Conservation (phyloP, 2,113 vertebrate species). For the Microcebus griseorufus region DNA sequence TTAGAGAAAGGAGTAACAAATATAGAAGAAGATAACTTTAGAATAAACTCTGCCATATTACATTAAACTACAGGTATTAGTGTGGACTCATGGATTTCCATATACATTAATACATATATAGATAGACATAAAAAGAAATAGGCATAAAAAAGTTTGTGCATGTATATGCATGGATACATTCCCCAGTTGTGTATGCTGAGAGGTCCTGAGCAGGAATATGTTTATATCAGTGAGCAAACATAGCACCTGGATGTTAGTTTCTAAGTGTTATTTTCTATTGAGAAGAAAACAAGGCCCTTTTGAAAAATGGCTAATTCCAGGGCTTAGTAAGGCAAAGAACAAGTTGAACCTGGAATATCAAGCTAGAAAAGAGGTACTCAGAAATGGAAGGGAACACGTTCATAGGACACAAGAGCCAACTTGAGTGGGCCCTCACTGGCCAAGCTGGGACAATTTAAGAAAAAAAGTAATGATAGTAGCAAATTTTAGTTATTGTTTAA, state of each 20-base stretch:
- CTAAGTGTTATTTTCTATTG: neutral
- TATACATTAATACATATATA: neutral
- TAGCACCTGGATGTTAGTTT: neutral
- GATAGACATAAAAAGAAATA: neutral
- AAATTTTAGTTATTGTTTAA: neutral
- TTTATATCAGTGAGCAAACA: neutral
- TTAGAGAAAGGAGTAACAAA: neutral
- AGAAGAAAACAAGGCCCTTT: neutral
- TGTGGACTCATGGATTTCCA: neutral
- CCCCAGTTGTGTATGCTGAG: neutral
- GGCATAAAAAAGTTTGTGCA: neutral
- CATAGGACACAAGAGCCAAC: neutral
- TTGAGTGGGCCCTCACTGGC: neutral
- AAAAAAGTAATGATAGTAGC: neutral
- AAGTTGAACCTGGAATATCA: neutral
- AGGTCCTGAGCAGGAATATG: neutral
- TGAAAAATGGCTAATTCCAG: neutral
- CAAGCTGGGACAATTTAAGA: neutral
- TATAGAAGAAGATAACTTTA: neutral
- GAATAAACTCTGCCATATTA: neutral
- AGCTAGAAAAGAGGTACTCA: neutral
- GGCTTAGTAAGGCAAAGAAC: neutral
- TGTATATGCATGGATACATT: neutral
- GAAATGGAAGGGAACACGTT: neutral
- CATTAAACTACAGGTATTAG: neutral